phyloP scores from a whole-genome alignment of 2,888 invertebrate species.

The Lasioglossum figueresi region DNA sequence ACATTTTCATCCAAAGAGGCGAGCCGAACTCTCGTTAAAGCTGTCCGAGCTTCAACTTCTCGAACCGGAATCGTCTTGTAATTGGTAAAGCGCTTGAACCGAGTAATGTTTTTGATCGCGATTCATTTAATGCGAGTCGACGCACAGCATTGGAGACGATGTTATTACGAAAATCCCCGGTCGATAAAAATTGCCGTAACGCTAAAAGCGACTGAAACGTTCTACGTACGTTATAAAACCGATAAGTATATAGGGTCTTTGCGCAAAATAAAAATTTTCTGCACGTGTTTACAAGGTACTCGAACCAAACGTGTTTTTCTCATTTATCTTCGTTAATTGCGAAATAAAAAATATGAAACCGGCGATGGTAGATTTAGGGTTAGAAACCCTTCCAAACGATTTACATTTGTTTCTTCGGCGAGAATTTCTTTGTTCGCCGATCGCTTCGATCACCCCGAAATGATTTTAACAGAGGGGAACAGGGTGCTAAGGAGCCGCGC shows the following conservation, averaged over 20 bases:
- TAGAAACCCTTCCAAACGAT: not conserved
- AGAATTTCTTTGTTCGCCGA: not conserved
- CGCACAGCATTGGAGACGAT: not conserved
- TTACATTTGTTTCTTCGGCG: not conserved
- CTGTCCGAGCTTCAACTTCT: conserved; percentile 11
- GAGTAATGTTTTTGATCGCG: not conserved
- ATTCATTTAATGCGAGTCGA: not conserved
- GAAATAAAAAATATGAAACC: not conserved
- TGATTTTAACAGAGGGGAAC: not conserved
- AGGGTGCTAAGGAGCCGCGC: not conserved
- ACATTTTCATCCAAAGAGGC: not conserved
- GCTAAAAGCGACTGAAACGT: too few species aligned
- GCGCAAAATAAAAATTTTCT: too few species aligned
- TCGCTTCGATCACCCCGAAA: not conserved
- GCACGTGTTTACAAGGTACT: too few species aligned
- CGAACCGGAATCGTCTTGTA: not conserved
- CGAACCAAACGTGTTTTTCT: too few species aligned
- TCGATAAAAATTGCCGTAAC: not conserved
- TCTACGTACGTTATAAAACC: too few species aligned
- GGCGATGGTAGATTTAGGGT: not conserved
- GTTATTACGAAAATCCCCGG: not conserved
- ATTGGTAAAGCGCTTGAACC: not conserved
- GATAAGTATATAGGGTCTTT: too few species aligned
- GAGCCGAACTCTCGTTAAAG: not conserved
- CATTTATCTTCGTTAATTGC: too few species aligned